A percentile compares a stretch with the other conserved stretches of the same genome.
phyloP scores from a whole-genome alignment of 2,888 invertebrate species.

The Nymphalis urticae region DNA sequence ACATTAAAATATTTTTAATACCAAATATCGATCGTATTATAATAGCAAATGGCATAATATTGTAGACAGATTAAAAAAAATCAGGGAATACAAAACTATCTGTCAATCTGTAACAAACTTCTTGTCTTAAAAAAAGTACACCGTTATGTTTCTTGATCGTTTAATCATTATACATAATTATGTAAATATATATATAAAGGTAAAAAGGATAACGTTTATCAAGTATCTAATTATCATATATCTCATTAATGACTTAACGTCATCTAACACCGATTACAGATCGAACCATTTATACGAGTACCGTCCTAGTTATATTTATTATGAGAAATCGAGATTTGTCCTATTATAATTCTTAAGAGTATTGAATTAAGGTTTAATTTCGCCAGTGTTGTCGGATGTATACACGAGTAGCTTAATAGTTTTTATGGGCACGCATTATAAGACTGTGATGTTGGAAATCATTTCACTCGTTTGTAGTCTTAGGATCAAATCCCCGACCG shows the following conservation, averaged over 20 bases:
- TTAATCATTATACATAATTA: not conserved
- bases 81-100: no score
- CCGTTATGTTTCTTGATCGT: not conserved
- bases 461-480: no score
- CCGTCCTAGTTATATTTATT: slow-evolving; percentile 11
- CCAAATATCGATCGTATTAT: no score
- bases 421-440: slow-evolving; percentile 24
- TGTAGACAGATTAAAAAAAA: no score
- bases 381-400: not conserved
- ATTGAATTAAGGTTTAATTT: not conserved
- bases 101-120: no score
- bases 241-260: slow-evolving; percentile 13
- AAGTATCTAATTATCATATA: slow-evolving; percentile 14
- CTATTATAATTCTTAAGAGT: not conserved
- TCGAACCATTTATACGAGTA: slow-evolving; percentile 6
- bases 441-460: not conserved
- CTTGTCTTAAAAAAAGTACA: no score
- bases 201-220: slow-evolving; percentile 14
- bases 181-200: no score
- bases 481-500: no score
- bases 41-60: no score
- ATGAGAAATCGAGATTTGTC: not conserved
- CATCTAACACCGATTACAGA: slow-evolving; percentile 9
- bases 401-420: slow-evolving; percentile 21
- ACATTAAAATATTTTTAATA: no score